Evolutionary conservation across 2,113 vertebrate genomes (phyloP), one percentile per base, ranked within the genome.

Genomic region (Strix aluco): DNA sequence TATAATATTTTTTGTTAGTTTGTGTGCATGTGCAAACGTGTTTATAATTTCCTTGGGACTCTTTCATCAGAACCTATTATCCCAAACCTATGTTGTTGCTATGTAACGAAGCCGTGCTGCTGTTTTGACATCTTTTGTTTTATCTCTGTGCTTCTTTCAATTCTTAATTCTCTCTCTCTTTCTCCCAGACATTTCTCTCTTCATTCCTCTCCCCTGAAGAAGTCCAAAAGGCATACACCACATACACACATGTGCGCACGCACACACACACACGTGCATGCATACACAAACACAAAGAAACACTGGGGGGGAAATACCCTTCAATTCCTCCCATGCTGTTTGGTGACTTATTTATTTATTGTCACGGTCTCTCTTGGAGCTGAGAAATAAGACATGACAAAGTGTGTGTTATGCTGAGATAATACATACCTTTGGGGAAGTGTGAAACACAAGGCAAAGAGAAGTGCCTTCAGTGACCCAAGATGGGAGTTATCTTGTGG

Each of bases 401-500:
- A 66, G 70, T 26, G 14, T 93, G 83, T 96, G 97, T 88, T 95
- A 36, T 54, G 72, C 55, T 55, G 88, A 98, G 95, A 96, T 96
- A 97, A 94, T 91, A 88, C 42, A 72, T 80, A 79, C 94, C 95
- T 95, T 96, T 67, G 92, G 94, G 92, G 88, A 96, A 85, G 72
- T 80, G 86, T 81, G 67, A 95, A 86, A 80, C 77, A 94, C 52
- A 57, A 57, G 92, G 93, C 81, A 93, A 93, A 94, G 67, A 94
- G 49, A 40, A 88, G 38, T 2, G 15, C 85, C 80, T 94, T 90
- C 83, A 78, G 7, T 90, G 94, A 95, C 81, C 90, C 55, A 81
- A 91, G 88, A 88, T 91, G 92, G 72, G 92, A 97, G 94, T 97
- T 96, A 96, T 97, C 94, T 95, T 67, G 80, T 51, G 36, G 86